These are phyloP conservation scores for Caretta caretta DNA, from an alignment of 2,113 vertebrate species.

Conservation along the genomic window DNA sequence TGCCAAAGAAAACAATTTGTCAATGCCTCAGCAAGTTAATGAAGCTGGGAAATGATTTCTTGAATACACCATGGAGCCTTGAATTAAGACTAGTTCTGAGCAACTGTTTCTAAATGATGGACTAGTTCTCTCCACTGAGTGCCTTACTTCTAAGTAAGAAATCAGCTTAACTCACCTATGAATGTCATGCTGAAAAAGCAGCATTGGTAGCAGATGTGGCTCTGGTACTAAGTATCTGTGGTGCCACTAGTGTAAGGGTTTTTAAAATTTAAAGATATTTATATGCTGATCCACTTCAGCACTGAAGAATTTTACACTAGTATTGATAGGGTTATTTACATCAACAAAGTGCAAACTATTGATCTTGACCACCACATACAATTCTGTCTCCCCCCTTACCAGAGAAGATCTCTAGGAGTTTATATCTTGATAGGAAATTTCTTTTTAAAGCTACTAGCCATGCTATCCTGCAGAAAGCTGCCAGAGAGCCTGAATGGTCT, in stretches of 20 bases:
- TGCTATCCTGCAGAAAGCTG: accelerated
- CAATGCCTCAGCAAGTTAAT: background rate
- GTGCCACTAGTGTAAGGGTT: accelerated
- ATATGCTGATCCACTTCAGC: background rate
- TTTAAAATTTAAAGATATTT: background rate
- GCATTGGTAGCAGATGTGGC: accelerated
- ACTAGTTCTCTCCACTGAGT: background rate
- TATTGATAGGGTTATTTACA: background rate
- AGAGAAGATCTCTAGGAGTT: background rate
- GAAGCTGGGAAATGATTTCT: background rate
- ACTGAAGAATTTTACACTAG: background rate
- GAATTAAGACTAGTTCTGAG: background rate
- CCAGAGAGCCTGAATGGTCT: background rate
- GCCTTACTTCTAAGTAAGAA: background rate
- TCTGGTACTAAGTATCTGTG: background rate
- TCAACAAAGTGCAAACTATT: background rate
- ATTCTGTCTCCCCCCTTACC: background rate
- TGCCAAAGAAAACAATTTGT: background rate
- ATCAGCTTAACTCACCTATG: background rate
- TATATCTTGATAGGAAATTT: background rate
- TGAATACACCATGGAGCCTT: background rate
- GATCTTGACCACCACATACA: background rate
- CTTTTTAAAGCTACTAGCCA: background rate
- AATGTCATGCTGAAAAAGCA: background rate
- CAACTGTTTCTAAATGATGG: background rate